Evolutionary conservation across 2,888 invertebrate genomes (phyloP).

Genomic region (Dyspetes luteomarginatus): DNA sequence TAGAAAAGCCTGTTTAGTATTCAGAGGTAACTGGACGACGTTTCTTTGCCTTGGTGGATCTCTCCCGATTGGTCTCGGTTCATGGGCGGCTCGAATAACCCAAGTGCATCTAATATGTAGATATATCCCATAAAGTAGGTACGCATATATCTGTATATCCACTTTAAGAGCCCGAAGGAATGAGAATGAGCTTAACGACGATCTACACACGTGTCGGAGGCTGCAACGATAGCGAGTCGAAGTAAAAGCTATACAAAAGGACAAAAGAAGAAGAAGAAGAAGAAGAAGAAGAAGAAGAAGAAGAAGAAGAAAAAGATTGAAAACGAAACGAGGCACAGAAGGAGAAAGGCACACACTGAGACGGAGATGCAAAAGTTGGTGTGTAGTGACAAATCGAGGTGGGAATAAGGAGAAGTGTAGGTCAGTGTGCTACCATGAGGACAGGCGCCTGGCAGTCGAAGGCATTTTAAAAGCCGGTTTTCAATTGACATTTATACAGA

Average conservation of each 20-base stretch:
- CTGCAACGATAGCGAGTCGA: conserved; percentile 44
- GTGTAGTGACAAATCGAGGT: conserved; percentile 36
- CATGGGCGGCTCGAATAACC: conserved; percentile 42
- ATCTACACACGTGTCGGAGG: conserved; percentile 8
- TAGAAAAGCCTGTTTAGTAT: conserved; percentile 48
- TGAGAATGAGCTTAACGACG: neutral
- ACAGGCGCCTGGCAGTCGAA: conserved; percentile 69
- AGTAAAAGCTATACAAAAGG: conserved; percentile 54
- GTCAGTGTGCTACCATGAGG: conserved; percentile 75
- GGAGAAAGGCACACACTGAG: conserved; percentile 52
- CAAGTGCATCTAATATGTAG: conserved; percentile 30
- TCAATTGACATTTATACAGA: conserved; percentile 60
- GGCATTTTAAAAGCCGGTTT: conserved; percentile 69
- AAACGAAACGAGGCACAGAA: conserved; percentile 1
- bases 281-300: conserved; percentile 34
- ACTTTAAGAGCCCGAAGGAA: neutral
- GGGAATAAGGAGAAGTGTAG: conserved; percentile 69
- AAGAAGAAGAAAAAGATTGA: conserved; percentile 14
- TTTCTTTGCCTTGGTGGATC: conserved; percentile 2
- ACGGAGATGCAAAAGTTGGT: conserved; percentile 32
- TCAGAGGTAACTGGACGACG: conserved; percentile 4
- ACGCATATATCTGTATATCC: neutral
- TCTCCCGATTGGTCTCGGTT: conserved; percentile 13
- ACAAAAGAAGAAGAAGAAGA: conserved; percentile 54
- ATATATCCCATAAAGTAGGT: neutral